phyloP scores from a whole-genome alignment of 64 coral and sea anemone genomes.

The Dendronephthya gigantea region DNA sequence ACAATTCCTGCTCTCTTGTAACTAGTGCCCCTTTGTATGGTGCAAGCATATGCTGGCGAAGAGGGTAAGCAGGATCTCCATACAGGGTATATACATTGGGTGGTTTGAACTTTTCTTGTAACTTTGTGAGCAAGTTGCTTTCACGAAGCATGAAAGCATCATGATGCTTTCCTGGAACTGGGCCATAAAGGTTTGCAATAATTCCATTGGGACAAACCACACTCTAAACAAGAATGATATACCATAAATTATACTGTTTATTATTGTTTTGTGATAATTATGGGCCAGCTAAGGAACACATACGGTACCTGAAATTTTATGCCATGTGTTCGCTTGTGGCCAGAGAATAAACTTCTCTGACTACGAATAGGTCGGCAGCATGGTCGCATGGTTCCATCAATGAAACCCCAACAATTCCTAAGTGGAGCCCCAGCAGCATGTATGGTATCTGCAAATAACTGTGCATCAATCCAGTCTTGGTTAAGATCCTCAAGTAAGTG shows the following conservation, averaged over 20 bases:
- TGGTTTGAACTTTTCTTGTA: conserved; percentile 59
- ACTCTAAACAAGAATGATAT: conserved; percentile 44
- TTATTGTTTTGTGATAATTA: background rate
- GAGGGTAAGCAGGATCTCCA: background rate
- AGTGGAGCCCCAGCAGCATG: conserved; percentile 45
- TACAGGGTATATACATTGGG: conserved; percentile 20
- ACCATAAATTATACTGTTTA: background rate
- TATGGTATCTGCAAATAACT: conserved; percentile 53
- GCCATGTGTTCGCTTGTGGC: conserved; percentile 49
- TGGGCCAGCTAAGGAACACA: background rate
- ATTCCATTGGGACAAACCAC: conserved; percentile 64
- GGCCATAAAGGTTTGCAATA: conserved; percentile 47
- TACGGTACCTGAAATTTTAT: conserved; percentile 47
- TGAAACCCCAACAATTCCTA: conserved; percentile 48
- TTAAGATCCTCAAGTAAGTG: conserved; percentile 43
- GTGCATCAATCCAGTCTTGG: conserved; percentile 46
- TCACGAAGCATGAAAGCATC: conserved; percentile 56
- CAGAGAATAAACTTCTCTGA: conserved; percentile 50
- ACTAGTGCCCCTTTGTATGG: conserved; percentile 10
- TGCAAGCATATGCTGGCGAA: background rate
- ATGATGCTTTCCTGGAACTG: conserved; percentile 47
- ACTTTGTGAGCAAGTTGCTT: conserved; percentile 46
- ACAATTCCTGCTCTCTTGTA: conserved; percentile 3
- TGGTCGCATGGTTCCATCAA: conserved; percentile 45
- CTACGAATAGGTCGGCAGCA: conserved; percentile 43